Evolutionary conservation across 2,888 invertebrate species (phyloP), one percentile per base, ranked within the genome.

Genomic region (Zonitis immaculata): DNA sequence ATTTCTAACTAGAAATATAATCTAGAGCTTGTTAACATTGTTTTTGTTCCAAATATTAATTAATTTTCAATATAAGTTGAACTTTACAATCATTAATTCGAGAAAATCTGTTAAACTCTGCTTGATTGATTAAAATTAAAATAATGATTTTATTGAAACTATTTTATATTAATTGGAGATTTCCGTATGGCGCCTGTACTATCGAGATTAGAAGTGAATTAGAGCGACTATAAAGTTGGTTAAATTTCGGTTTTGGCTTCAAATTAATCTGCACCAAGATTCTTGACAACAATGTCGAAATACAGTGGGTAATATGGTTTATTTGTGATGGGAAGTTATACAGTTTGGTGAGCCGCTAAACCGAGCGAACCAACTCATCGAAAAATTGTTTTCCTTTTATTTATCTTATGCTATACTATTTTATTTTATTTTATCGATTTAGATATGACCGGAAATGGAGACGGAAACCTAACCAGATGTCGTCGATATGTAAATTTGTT

Each of bases 321-420:
- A 18, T n/a, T n/a, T n/a, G 16, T 16, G 18, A 39, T 39, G 20
- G 11, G 20, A 12, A 28, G 51, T 51, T 51, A 51, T 44, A 51
- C 54, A n/a, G 28, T n/a, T n/a, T 43, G 54, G 51, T 54, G 54
- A 47, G 44, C 51, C 47, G 51, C 32, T 51, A 54, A 54, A 51
- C 54, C 51, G 54, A 47, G 51, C 54, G 44, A 11, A n/a, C 3
- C 54, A 44, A 46, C 55, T 55, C 48, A 51, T 45, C 44, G 32
- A 16, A 47, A 51, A 42, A 32, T 44, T 53, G 53, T 28, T 56
- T 51, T 7, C 48, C 39, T 56, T 58, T 47, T 49, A 51, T 51
- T 49, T 53, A 49, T 57, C 60, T 60, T 58, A n/a, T 58, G 59
- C 59, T 63, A n/a, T n/a, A 59, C 59, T 56, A 60, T 60, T 60